Evolutionary conservation across 2,113 vertebrate species (phyloP), one percentile per base, ranked within the genome.

Genomic region (Bostrychus sinensis): DNA sequence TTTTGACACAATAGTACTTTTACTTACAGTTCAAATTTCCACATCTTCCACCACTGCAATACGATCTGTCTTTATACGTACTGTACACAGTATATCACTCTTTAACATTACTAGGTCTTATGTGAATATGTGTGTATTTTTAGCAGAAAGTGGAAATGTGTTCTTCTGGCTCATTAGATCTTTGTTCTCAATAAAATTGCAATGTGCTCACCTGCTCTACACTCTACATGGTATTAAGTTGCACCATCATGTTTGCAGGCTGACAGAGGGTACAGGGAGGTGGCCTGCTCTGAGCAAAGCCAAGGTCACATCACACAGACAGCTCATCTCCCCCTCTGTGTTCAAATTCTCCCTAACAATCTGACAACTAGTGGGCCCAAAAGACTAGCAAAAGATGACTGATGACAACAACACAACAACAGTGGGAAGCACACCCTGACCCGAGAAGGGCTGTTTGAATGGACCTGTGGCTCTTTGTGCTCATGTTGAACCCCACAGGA

Each of bases 321-420:
- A 48, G 56, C 69, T 77, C 73, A 43, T 81, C 78, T 75, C 55
- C 57, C 9, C 28, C 56, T 71, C 71, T 23, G 61, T 76, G 77
- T 66, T 53, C 54, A 69, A 78, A 77, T 66, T 72, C 72, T 56
- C 53, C 38, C 58, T 56, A 75, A 81, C 75, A 81, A 76, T 66
- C 51, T 78, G 71, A 70, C 51, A 78, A 50, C 48, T 30, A 60
- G 36, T 56, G 7, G 37, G 20, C 62, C 73, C 64, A 62, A 41
- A 55, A 66, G 66, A 34, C 55, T 25, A 48, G 20, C 45, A 58
- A 50, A 9, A 55, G 60, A 70, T 28, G 51, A 60, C 34, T 45
- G 46, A 70, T 20, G 62, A 72, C 41, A 28, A 56, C 37, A 66
- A 36, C 66, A 71, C 43, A 41, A 19, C 51, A 26, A 34, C 25